phyloP scores from a whole-genome alignment of 2,888 invertebrate genomes.

The Mantis religiosa region DNA sequence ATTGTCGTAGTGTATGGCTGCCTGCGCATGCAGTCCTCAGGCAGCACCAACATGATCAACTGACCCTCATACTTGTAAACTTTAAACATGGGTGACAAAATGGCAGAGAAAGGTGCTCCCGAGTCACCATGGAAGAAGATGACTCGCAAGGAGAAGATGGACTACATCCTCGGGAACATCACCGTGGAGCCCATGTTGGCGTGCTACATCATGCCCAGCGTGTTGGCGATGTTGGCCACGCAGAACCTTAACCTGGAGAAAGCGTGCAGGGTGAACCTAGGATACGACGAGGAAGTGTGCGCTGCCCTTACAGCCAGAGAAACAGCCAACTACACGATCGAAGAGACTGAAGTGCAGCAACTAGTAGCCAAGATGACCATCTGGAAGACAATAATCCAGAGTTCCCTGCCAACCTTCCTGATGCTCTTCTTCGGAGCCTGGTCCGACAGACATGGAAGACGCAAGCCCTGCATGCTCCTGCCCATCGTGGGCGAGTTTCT shows the following conservation, averaged over 20 bases:
- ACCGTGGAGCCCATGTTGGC: slow-evolving; percentile 74
- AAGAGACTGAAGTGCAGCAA: slow-evolving; percentile 64
- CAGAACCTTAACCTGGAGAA: slow-evolving; percentile 83
- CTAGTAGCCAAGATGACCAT: slow-evolving; percentile 76
- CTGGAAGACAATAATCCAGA: slow-evolving; percentile 82
- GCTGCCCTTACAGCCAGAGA: slow-evolving; percentile 70
- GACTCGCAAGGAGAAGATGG: slow-evolving; percentile 44
- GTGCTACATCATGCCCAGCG: slow-evolving; percentile 64
- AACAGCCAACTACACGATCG: slow-evolving; percentile 59
- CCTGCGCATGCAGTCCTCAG: no score
- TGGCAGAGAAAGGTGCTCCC: neutral
- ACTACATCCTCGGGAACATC: slow-evolving; percentile 58
- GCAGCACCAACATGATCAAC: no score
- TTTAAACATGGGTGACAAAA: neutral
- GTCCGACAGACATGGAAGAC: slow-evolving; percentile 59
- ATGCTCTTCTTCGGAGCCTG: slow-evolving; percentile 78
- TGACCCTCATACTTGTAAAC: no score
- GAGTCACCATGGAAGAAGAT: slow-evolving; percentile 18
- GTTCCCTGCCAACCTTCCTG: slow-evolving; percentile 73
- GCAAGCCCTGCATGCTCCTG: slow-evolving; percentile 78
- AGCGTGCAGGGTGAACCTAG: slow-evolving; percentile 78
- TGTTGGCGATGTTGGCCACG: slow-evolving; percentile 68
- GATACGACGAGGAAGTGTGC: slow-evolving; percentile 67
- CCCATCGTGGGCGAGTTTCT: slow-evolving; percentile 78
- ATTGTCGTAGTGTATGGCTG: no score